Evolutionary conservation across 2,797 vertebrate genomes (phyloP), one percentile per base, ranked within the genome.

Genomic region (Cygnus olor): DNA sequence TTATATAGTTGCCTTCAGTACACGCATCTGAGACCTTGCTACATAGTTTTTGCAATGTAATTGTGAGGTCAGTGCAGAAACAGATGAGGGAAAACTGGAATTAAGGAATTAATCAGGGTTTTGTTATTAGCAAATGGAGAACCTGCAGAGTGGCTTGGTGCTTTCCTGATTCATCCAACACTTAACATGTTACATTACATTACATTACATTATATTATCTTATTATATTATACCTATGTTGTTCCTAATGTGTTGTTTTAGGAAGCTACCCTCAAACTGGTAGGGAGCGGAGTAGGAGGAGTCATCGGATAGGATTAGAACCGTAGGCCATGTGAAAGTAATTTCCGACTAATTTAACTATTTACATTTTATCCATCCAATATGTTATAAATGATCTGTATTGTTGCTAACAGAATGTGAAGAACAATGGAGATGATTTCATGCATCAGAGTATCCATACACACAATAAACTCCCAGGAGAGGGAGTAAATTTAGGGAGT

Each of bases 401-500:
- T 76, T 93, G 73, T 89, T 85, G 38, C 25, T 83, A 86, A 81
- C 14, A 76, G 63, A 91, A 84, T 45, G 18, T 57, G 82, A 65
- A 87, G 61, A 84, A 85, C 74, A 93, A 88, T 86, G 66, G 73
- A 44, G 32, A 86, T 80, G 9, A 81, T 83, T 92, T 92, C 34
- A 76, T 90, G 45, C 51, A 54, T 51, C 22, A 61, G 44, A 40
- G 7, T 76, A 69, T 58, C 63, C 38, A 30, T n/a, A 47, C 27
- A 73, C 20, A 66, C 68, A 94, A 78, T 79, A 28, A 90, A 70
- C 11, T 88, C 77, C 58, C 42, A 70, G 18, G 27, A 88, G 28
- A 83, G 12, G 3, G 45, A 78, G 44, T 17, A 80, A 65, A 57
- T 57, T 4, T 64, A 11, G 34, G 10, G 21, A 80, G 10, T 32